A percentile compares a stretch with the other conserved stretches of the same genome.
Evolutionary conservation across 2,888 invertebrate genomes (phyloP).

Genomic region (Carterocephalus palaemon): DNA sequence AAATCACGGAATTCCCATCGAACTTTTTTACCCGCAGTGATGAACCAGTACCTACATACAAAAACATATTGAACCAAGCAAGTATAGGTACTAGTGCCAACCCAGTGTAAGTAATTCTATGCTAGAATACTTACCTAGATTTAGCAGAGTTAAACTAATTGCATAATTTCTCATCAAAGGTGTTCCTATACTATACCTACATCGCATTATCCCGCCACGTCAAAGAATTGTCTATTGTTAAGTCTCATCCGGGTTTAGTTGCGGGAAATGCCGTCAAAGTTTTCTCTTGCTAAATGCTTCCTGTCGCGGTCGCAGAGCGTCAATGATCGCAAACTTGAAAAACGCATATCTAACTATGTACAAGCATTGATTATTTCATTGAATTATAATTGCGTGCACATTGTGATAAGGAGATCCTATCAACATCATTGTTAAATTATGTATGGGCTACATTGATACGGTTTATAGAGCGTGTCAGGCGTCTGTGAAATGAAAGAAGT

Average conservation of each 20-base stretch:
- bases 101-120: constrained; percentile 22
- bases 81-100: constrained; percentile 4
- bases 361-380: too few species aligned
- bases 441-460: constrained; percentile 50
- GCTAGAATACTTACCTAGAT: constrained; percentile 21
- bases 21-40: constrained; percentile 2
- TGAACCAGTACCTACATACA: too few species aligned
- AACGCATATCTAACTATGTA: too few species aligned
- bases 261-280: constrained; percentile 40
- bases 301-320: constrained; percentile 44
- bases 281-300: constrained; percentile 54
- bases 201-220: constrained; percentile 9
- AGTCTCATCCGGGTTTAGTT: constrained; percentile 41
- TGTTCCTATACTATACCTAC: constrained; percentile 7
- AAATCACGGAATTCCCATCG: constrained; percentile 18
- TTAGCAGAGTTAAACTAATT: constrained; percentile 9
- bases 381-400: constrained; percentile 1
- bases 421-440: constrained; percentile 29
- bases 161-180: constrained; percentile 13
- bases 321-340: constrained; percentile 47
- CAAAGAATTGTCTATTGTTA: constrained; percentile 33
- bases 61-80: constrained; percentile 11
- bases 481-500: constrained; percentile 56
- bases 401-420: neutral
- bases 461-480: constrained; percentile 74